Percentiles rank a stretch among this genome's conserved stretches.
Conservation (phyloP, 2,888 invertebrate genomes). For the Dryobotodes eremita region DNA sequence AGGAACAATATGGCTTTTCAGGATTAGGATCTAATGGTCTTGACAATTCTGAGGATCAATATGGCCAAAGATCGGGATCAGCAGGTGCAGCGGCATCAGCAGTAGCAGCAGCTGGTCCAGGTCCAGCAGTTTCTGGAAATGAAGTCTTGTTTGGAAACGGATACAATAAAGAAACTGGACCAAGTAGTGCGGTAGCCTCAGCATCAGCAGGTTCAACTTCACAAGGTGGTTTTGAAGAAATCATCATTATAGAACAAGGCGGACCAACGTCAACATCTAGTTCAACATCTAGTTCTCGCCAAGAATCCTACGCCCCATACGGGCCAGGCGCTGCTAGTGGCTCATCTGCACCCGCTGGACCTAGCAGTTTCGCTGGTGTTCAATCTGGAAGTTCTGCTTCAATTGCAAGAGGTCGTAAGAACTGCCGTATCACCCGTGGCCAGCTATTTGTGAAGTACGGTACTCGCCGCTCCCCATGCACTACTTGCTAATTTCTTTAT, state of each 20-base stretch:
- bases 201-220: conserved; percentile 1
- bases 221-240: not conserved
- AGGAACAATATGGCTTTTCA: too few relatives aligned
- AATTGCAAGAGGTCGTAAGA: conserved; percentile 72
- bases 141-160: too few relatives aligned
- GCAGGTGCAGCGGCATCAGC: conserved; percentile 22
- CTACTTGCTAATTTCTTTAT: conserved; percentile 75
- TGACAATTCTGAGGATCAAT: fast-evolving
- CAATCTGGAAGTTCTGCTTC: not conserved
- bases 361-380: conserved; percentile 7
- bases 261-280: not conserved
- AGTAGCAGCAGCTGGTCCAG: not conserved
- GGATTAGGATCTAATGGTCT: not conserved
- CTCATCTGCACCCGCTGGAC: conserved; percentile 14
- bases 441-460: conserved; percentile 77
- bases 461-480: conserved; percentile 74
- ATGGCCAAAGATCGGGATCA: conserved; percentile 19
- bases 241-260: conserved; percentile 23
- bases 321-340: conserved; percentile 1
- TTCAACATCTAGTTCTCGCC: conserved; percentile 4
- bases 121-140: too few relatives aligned
- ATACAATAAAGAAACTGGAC: too few relatives aligned
- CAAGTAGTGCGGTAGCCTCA: too few relatives aligned
- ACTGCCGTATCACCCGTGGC: conserved; percentile 78
- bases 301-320: conserved; percentile 4